A percentile compares a stretch with the other conserved stretches of the same genome.
These are phyloP conservation scores for Pelobates cultripes DNA, from an alignment of 2,797 vertebrate genomes.

Conservation along the genomic window DNA sequence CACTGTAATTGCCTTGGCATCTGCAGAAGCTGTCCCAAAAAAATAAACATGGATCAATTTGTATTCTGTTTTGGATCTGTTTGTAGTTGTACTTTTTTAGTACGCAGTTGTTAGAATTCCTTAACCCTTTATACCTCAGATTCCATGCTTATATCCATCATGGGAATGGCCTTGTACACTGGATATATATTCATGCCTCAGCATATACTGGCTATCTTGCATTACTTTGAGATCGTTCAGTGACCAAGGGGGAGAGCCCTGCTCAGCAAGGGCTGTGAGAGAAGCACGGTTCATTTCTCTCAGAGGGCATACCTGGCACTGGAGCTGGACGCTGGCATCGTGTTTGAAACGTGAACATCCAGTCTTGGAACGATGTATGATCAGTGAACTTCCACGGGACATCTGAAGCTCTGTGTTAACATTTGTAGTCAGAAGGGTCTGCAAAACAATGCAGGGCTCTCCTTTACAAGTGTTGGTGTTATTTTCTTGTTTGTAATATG, in stretches of 20 bases:
- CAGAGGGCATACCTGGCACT: slow-evolving; percentile 5
- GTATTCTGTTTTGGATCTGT: too few species aligned
- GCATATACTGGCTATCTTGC: slow-evolving; percentile 97
- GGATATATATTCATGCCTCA: slow-evolving; percentile 97
- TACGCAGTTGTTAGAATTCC: slow-evolving; percentile 58
- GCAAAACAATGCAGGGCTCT: background rate
- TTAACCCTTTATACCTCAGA: slow-evolving; percentile 76
- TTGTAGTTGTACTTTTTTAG: too few species aligned
- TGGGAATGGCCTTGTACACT: slow-evolving; percentile 94
- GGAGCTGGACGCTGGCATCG: slow-evolving; percentile 7
- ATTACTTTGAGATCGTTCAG: slow-evolving; percentile 94
- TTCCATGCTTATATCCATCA: slow-evolving; percentile 88
- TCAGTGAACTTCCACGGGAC: background rate
- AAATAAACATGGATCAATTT: too few species aligned
- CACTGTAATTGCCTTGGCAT: too few species aligned
- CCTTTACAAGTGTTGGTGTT: slow-evolving; percentile 18
- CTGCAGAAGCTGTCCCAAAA: too few species aligned
- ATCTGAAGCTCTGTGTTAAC: background rate
- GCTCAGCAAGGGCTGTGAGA: background rate
- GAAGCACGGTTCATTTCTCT: background rate
- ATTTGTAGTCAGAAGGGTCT: background rate
- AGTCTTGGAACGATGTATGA: slow-evolving; percentile 2
- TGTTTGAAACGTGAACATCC: background rate
- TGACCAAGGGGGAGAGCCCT: slow-evolving; percentile 72
- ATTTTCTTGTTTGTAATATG: slow-evolving; percentile 3